Evolutionary conservation across 2,888 invertebrate genomes (phyloP).

Genomic region (Luffia ferchaultella): DNA sequence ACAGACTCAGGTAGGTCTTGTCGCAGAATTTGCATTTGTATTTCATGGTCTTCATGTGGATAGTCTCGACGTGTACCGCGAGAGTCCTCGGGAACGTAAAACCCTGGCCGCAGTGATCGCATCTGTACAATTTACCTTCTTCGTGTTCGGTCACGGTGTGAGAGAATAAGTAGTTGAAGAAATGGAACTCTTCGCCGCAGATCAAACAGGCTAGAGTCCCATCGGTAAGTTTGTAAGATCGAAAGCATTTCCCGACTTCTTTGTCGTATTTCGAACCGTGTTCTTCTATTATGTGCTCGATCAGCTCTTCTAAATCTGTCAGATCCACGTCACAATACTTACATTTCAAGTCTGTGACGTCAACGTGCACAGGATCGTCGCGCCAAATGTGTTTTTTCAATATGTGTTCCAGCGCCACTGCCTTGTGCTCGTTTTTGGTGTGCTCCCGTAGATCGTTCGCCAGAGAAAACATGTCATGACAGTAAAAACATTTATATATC

Average conservation of each 20-base stretch:
- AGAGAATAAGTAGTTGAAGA: not conserved
- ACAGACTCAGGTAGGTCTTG: conserved; percentile 9
- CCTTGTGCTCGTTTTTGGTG: not conserved
- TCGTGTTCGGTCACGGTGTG: not conserved
- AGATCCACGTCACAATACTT: not conserved
- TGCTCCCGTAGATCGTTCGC: not conserved
- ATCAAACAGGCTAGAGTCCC: not conserved
- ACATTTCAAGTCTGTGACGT: not conserved
- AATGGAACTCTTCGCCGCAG: not conserved
- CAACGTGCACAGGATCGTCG: not conserved
- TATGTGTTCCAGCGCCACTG: not conserved
- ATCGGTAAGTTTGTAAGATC: not conserved
- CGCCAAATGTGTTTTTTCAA: not conserved
- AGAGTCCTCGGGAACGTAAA: conserved; percentile 25
- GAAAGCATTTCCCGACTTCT: not conserved
- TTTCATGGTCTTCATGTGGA: conserved; percentile 19
- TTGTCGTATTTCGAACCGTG: conserved; percentile 1
- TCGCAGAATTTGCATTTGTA: conserved; percentile 11
- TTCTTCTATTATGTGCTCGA: not conserved
- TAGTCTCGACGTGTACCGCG: conserved; percentile 33
- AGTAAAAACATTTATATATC: not conserved
- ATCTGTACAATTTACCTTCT: not conserved
- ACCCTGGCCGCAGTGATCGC: not conserved
- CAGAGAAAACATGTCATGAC: not conserved
- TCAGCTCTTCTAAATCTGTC: not conserved